phyloP scores from a whole-genome alignment of 1,140 invertebrate species.

The Chironomus tepperi region DNA sequence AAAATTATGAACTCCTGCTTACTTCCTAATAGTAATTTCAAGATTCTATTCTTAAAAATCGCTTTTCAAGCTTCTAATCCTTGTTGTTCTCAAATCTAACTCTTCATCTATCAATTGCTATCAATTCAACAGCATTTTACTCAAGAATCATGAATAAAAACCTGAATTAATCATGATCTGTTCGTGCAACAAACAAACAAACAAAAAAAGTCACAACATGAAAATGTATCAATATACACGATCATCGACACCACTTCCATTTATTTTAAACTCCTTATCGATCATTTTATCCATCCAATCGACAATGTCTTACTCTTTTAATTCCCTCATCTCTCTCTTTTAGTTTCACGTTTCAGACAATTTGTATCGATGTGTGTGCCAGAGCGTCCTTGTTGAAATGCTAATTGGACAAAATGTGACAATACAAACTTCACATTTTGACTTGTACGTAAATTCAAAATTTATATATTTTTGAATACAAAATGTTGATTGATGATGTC shows the following conservation, averaged over 20 bases:
- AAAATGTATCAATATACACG: too few species aligned
- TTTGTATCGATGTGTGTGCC: background rate
- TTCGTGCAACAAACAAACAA: background rate
- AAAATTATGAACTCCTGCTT: too few species aligned
- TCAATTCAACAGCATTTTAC: too few species aligned
- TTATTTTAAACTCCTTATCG: background rate
- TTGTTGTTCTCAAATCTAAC: too few species aligned
- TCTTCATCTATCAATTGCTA: too few species aligned
- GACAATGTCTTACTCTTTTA: background rate
- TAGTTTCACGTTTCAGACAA: background rate
- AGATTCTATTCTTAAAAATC: too few species aligned
- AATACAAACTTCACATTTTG: background rate
- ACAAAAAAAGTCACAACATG: background rate
- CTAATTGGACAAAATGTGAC: slow-evolving; percentile 18
- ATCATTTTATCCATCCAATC: background rate
- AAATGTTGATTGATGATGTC: background rate
- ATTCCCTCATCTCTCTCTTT: background rate
- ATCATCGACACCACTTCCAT: too few species aligned
- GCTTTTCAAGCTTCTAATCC: too few species aligned
- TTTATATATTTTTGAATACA: background rate
- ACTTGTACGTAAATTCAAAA: background rate
- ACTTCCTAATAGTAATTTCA: too few species aligned
- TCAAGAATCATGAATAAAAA: too few species aligned
- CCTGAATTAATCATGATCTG: background rate
- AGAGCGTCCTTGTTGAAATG: slow-evolving; percentile 16